phyloP scores from a whole-genome alignment of 2,113 vertebrate genomes.

The Podocnemis expansa region DNA sequence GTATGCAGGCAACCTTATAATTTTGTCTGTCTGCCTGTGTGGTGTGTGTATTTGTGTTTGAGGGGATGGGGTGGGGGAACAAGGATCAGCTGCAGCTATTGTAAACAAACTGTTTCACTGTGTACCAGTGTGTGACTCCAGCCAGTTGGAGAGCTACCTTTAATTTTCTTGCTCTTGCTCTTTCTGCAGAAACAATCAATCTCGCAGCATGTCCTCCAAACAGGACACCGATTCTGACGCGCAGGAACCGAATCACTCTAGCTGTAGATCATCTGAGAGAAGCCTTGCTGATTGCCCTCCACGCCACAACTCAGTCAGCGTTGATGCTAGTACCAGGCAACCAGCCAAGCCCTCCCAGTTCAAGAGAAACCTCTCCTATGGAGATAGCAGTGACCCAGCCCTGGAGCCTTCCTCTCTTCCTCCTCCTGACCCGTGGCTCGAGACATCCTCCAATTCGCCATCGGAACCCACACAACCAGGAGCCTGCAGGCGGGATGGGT shows the following conservation, averaged over 20 bases:
- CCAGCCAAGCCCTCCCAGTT: slow-evolving; percentile 93
- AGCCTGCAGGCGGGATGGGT: slow-evolving; percentile 92
- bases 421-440: slow-evolving; percentile 97
- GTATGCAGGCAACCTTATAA: slow-evolving; percentile 82
- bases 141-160: not conserved
- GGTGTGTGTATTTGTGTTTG: slow-evolving; percentile 61
- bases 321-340: slow-evolving; percentile 82
- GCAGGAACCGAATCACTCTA: slow-evolving; percentile 85
- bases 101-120: slow-evolving; percentile 53
- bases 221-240: slow-evolving; percentile 94
- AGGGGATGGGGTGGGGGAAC: slow-evolving; percentile 36
- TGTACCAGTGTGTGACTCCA: not conserved
- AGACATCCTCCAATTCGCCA: slow-evolving; percentile 84
- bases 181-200: slow-evolving; percentile 86
- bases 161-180: slow-evolving; percentile 52
- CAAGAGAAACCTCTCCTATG: slow-evolving; percentile 96
- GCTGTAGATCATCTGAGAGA: slow-evolving; percentile 87
- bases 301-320: slow-evolving; percentile 84
- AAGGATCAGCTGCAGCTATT: slow-evolving; percentile 64
- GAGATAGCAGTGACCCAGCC: slow-evolving; percentile 93
- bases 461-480: slow-evolving; percentile 77
- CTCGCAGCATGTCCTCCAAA: slow-evolving; percentile 95
- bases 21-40: slow-evolving; percentile 68
- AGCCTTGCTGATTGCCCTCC: slow-evolving; percentile 89
- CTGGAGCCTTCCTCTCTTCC: slow-evolving; percentile 95